Percentiles rank a stretch among this genome's conserved stretches.
Conservation (phyloP, 2,888 invertebrate species). For the Caenorhabditis sinica region DNA sequence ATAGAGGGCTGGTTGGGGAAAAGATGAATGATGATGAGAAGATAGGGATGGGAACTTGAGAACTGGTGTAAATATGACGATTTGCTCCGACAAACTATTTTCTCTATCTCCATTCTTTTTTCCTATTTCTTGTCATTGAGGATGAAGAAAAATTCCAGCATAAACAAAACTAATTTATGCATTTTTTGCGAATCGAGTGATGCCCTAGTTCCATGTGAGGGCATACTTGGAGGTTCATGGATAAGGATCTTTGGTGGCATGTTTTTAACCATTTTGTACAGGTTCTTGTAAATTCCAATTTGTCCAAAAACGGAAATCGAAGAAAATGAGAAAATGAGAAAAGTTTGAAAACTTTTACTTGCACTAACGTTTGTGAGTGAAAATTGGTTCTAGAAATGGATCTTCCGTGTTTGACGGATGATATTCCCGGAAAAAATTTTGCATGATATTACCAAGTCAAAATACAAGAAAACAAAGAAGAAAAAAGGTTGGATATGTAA, state of each 20-base stretch:
- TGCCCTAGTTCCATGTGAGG: slow-evolving; percentile 37
- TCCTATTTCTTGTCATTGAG: slow-evolving; percentile 20
- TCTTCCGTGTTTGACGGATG: no score
- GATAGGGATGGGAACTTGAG: neutral
- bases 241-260: slow-evolving; percentile 23
- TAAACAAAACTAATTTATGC: slow-evolving; percentile 60
- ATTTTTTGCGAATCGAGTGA: slow-evolving; percentile 40
- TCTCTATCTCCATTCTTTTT: slow-evolving; percentile 15
- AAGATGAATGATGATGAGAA: slow-evolving; percentile 34
- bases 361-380: neutral
- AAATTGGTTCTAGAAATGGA: neutral
- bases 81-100: slow-evolving; percentile 33
- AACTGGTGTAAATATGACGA: slow-evolving; percentile 54
- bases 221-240: slow-evolving; percentile 20
- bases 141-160: slow-evolving; percentile 29
- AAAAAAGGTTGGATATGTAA: neutral
- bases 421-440: slow-evolving; percentile 6
- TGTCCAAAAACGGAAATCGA: neutral
- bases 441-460: slow-evolving; percentile 24
- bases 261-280: neutral
- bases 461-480: slow-evolving; percentile 6
- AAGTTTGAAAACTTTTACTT: neutral
- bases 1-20: neutral
- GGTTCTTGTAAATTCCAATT: no score
- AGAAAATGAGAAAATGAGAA: neutral